Evolutionary conservation across 1,140 invertebrate genomes (phyloP), one percentile per base, ranked within the genome.

Genomic region (Polypedilum pembai): DNA sequence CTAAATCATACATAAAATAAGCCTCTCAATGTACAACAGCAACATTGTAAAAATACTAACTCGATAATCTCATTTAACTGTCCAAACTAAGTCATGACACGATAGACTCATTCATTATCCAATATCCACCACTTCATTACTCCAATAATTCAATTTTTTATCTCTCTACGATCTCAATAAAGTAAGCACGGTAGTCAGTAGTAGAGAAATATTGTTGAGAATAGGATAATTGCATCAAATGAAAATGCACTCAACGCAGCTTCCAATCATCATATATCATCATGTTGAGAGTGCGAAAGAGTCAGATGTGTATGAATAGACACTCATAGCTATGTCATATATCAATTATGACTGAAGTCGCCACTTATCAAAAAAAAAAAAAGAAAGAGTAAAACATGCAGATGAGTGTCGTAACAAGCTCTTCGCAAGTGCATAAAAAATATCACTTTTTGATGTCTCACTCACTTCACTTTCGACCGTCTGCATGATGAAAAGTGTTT

Each of bases 141-240:
- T 10, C 41, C 41, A 45, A 45, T 45, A 45, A 45, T 15, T 45
- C 41, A 45, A 45, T 45, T 45, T 45, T 10, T 45, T 15, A 45
- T n/a, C n/a, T n/a, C n/a, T n/a, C n/a, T n/a, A n/a, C n/a, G n/a
- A n/a, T n/a, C n/a, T n/a, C n/a, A n/a, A n/a, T n/a, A n/a, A n/a
- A n/a, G n/a, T n/a, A n/a, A n/a, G n/a, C n/a, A n/a, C n/a, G n/a
- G n/a, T n/a, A n/a, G n/a, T n/a, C n/a, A n/a, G n/a, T n/a, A n/a
- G n/a, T n/a, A n/a, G n/a, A n/a, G n/a, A n/a, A n/a, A n/a, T n/a
- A n/a, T n/a, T n/a, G 41, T n/a, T n/a, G 15, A 45, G 15, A 45
- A 45, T 45, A 45, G 41, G 41, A 45, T 45, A 66, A 66, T 66
- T 66, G 63, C 63, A 66, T 66, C 63, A 66, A 66, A 66, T 66